Evolutionary conservation across 2,888 invertebrate genomes (phyloP), one percentile per base, ranked within the genome.

Genomic region (Napeogenes sylphis): DNA sequence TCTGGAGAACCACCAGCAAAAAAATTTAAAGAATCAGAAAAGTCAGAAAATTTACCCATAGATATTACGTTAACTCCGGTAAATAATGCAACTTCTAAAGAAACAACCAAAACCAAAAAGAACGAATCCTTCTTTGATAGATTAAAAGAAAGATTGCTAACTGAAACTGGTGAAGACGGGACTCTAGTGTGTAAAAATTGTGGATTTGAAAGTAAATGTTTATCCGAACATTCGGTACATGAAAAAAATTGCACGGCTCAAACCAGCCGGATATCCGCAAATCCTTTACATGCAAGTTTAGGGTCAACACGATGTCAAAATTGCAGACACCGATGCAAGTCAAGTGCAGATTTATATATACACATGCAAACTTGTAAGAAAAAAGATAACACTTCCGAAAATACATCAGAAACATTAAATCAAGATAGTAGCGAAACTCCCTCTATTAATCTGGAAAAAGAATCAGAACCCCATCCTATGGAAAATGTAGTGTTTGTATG

Each of bases 291-390:
- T 66, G 81, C 91, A 55, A 91, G 87, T 71, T 82, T 91, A 73
- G 93, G 94, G 68, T 95, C 96, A 13, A 95, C 95, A 58, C 92
- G 97, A 64, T 97, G 97, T 80, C 96, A 96, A 82, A 94, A 94
- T 79, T 97, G 97, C 81, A 92, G 96, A 68, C 96, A 96, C 80
- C 92, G 96, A 66, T 97, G 96, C 83, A 97, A 97, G 85, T 95
- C 95, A 35, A 95, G 95, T 72, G 92, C 93, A 4, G 97, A 96
- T 84, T 90, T 97, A 56, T 90, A 94, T 68, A 87, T 93, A 64
- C 97, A 97, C 79, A 88, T 96, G 80, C 93, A 94, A 82, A 93
- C 93, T 46, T 97, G 97, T 77, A 84, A 85, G 6, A 93, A 93
- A 42, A 81, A 83, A 58, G 90, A 81, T 55, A 77, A 74, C 58